Base-by-base conservation (phyloP, 2,113 vertebrate genomes). In the Microcebus griseorufus region DNA sequence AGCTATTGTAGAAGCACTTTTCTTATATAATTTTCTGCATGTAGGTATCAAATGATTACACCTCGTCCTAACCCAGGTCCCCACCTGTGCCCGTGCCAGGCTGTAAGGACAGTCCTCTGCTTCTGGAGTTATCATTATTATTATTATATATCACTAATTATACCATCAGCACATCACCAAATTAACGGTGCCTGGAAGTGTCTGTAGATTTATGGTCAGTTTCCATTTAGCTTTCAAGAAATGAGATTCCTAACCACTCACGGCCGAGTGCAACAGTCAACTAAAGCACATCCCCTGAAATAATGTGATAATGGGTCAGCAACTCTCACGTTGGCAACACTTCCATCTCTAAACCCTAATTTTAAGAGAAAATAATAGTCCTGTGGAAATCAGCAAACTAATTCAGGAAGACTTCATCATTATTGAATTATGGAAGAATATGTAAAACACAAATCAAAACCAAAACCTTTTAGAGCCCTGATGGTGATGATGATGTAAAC, bases 181-280 rank as follows among this genome's bases (percentile, higher is more conserved):
- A 69, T 45, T 23, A 93, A 37, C 82, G 23, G 60, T 12, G 14
- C 39, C 62, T 65, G 84, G 79, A 76, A 75, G 45, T 64, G 9
- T 20, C 64, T 23, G 13, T 48, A 88, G 81, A 80, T 69, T 65
- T 64, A 60, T 14, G 9, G 53, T 18, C 39, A 14, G 16, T 34
- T 58, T 96, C 81, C 90, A 91, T 73, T 64, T 88, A 65, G 76
- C 69, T 80, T 91, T 79, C 70, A 62, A 51, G 70, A 82, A 23
- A 1, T 12, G 55, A 73, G 37, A 32, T 7, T 55, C 69, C 86
- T 65, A 25, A 90, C 25, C 53, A 42, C 37, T 2, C 53, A 64
- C 18, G 34, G 29, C 45, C 14, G n/a, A 34, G 42, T 58, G 29
- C 65, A 23, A 12, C 6, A 12, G 14, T 25, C 34, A 55, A 16